Evolutionary conservation across 1,140 invertebrate species (phyloP), one percentile per base, ranked within the genome.

Genomic region (Aphidius ervi): DNA sequence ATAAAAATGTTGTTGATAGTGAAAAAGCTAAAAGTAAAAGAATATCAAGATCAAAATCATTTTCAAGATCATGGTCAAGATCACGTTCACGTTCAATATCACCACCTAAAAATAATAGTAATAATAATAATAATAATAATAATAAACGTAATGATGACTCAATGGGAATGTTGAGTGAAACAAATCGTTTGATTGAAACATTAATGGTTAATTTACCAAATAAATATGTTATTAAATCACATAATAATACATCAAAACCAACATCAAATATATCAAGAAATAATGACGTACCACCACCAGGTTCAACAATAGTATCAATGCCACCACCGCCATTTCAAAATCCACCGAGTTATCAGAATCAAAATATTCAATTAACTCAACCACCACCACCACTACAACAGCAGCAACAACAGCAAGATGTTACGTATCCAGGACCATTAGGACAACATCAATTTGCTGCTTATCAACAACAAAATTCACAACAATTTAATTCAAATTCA

Each of bases 111-210:
- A 31, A 31, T 31, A 31, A 31, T 31, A 31, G 23, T 31, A 31
- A 31, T 31, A 31, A 31, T 31, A 31, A 31, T 23, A 23, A 3
- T 23, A 23, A 23, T 73, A 54, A 10, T 67, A 3, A 59, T 58
- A 10, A 73, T 77, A 39, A 60, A 55, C n/a, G 62, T 61, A 4
- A 78, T 77, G 43, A 68, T 16, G 80, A 82, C 65, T 72, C 81
- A 1, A 81, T 82, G 58, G 75, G 77, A 4, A 82, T 84, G 48
- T 66, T 85, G 0, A 81, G 76, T 43, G 83, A 86, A 58, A 84
- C 85, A 0, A 85, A 87, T 65, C 79, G 80, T 49, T 68, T 86
- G 0, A 86, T 87, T 65, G 85, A 84, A 3, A 85, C 85, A 64
- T 78, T 87, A 6, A 86, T 87, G 85, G 82, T 82, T 5, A 82